A percentile compares a stretch with the other conserved stretches of the same genome.
Evolutionary conservation across 1,140 invertebrate species (phyloP).

Genomic region (Eubasilissa regina): DNA sequence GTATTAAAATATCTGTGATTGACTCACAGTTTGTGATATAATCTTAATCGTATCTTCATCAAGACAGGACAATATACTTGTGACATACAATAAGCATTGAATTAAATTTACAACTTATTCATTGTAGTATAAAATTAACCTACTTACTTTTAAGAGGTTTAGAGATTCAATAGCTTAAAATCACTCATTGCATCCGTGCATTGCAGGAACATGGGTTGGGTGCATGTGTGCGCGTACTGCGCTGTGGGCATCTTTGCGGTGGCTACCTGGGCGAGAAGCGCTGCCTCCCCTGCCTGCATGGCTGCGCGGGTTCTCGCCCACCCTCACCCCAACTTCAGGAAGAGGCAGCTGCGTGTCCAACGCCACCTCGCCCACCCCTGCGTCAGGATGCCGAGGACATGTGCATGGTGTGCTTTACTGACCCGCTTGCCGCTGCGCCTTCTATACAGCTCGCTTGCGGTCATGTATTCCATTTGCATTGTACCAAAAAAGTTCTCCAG

Average conservation of each 20-base stretch:
- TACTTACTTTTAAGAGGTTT: no score
- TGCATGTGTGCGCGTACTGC: constrained; percentile 87
- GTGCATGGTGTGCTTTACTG: constrained; percentile 99
- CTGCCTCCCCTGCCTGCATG: constrained; percentile 92
- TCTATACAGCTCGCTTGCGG: constrained; percentile 88
- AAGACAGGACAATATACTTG: no score
- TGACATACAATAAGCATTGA: no score
- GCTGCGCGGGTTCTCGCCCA: constrained; percentile 76
- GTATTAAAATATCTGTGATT: no score
- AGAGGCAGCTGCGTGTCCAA: constrained; percentile 48
- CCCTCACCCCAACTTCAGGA: constrained; percentile 68
- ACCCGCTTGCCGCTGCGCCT: constrained; percentile 94
- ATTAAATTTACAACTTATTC: no score
- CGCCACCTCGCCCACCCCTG: constrained; percentile 68
- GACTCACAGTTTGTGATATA: no score
- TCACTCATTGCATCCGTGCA: no score
- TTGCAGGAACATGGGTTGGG: constrained; percentile 85
- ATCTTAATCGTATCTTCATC: no score
- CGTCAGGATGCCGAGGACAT: constrained; percentile 98
- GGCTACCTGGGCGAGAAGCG: constrained; percentile 87
- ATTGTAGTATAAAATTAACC: no score
- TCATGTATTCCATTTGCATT: constrained; percentile 97
- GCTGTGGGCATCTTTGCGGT: constrained; percentile 94
- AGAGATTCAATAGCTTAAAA: constrained; percentile 11
- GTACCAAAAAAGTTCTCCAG: constrained; percentile 88